These are phyloP conservation scores for Paratilapia polleni DNA, from an alignment of 2,113 vertebrate species.

Conservation along the genomic window DNA sequence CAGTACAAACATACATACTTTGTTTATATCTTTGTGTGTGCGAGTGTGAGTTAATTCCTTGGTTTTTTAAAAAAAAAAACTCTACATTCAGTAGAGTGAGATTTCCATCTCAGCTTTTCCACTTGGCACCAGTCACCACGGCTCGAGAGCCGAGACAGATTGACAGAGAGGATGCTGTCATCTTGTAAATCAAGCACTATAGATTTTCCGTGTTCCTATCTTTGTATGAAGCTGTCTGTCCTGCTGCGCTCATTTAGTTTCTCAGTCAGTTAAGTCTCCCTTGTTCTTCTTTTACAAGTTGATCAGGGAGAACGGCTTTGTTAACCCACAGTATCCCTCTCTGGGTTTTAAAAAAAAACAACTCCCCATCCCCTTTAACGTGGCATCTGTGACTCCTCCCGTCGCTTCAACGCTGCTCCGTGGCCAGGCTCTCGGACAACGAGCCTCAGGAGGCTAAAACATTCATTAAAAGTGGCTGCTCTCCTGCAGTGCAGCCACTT, in stretches of 20 bases:
- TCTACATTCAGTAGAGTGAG: conserved; percentile 82
- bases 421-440: conserved; percentile 49
- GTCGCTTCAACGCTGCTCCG: conserved; percentile 25
- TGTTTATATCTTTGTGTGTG: conserved; percentile 48
- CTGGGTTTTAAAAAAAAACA: conserved; percentile 24
- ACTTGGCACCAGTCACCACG: conserved; percentile 83
- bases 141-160: conserved; percentile 69
- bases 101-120: conserved; percentile 82
- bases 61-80: conserved; percentile 81
- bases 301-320: conserved; percentile 27
- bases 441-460: conserved; percentile 63
- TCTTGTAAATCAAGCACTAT: conserved; percentile 60
- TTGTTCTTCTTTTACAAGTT: conserved; percentile 26
- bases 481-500: conserved; percentile 49
- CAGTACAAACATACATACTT: conserved; percentile 74
- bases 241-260: conserved; percentile 47
- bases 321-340: conserved; percentile 25
- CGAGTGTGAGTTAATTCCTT: conserved; percentile 71
- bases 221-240: conserved; percentile 81
- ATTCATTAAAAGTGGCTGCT: conserved; percentile 70
- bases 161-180: conserved; percentile 69
- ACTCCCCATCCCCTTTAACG: conserved; percentile 19
- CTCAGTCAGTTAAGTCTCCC: conserved; percentile 49
- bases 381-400: conserved; percentile 44
- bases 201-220: conserved; percentile 70